These are phyloP conservation scores for Xestia ashworthii DNA, from an alignment of 2,888 invertebrate species.

Conservation along the genomic window DNA sequence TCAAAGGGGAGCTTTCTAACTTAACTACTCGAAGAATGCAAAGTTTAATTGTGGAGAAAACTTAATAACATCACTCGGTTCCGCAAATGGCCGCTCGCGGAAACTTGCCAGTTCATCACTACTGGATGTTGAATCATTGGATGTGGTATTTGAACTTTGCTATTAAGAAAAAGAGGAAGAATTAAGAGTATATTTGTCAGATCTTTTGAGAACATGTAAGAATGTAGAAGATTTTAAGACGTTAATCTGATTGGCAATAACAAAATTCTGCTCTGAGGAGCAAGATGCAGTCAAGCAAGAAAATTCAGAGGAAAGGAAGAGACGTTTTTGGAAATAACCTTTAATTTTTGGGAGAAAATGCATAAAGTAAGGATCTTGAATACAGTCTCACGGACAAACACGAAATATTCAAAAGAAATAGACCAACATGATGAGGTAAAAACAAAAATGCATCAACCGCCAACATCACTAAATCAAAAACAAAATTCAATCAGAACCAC, in stretches of 20 bases:
- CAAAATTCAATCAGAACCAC: slow-evolving; percentile 25
- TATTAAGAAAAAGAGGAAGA: not conserved
- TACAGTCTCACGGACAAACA: not conserved
- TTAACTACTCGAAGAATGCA: slow-evolving; percentile 73
- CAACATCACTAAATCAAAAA: not conserved
- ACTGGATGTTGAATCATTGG: slow-evolving; percentile 41
- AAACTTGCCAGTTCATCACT: slow-evolving; percentile 64
- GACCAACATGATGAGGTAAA: not conserved
- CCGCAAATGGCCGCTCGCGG: slow-evolving; percentile 74
- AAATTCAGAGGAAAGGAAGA: not conserved
- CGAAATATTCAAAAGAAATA: not conserved
- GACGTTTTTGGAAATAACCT: not conserved
- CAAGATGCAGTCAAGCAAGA: not conserved
- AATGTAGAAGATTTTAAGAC: not conserved
- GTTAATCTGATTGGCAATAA: not conserved
- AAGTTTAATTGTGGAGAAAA: slow-evolving; percentile 83
- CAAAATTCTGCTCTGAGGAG: not conserved
- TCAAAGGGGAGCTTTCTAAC: slow-evolving; percentile 71
- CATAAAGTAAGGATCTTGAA: not conserved
- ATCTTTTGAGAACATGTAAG: not conserved
- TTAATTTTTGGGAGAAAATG: not conserved
- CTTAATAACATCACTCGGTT: slow-evolving; percentile 77
- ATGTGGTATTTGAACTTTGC: slow-evolving; percentile 49
- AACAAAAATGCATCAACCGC: not conserved
- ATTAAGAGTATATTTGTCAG: not conserved